phyloP scores from a whole-genome alignment of 2,888 invertebrate species.

The Eremobia ochroleuca region DNA sequence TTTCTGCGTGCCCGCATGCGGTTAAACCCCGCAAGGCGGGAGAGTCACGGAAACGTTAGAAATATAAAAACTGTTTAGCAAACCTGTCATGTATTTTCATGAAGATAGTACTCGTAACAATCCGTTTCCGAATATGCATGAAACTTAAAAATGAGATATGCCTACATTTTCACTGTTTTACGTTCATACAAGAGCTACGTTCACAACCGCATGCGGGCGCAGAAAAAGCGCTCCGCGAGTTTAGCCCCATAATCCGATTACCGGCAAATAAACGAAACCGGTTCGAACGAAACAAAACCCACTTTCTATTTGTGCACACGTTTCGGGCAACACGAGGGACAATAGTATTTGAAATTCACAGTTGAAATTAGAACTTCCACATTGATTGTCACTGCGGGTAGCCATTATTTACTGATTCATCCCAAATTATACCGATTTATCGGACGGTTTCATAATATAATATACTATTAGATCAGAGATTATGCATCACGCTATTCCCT shows the following conservation, averaged over 20 bases:
- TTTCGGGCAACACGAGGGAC: slow-evolving; percentile 34
- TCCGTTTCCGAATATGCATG: background rate
- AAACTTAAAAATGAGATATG: background rate
- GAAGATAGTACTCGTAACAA: background rate
- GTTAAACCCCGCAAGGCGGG: background rate
- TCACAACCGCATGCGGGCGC: slow-evolving; percentile 25
- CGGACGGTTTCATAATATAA: background rate
- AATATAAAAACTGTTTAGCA: background rate
- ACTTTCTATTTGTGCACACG: slow-evolving; percentile 39
- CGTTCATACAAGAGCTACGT: slow-evolving; percentile 9
- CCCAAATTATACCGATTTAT: slow-evolving; percentile 29
- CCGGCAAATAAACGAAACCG: slow-evolving; percentile 28
- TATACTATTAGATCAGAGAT: background rate
- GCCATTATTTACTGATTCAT: slow-evolving; percentile 29
- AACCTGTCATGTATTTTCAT: background rate
- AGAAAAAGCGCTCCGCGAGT: slow-evolving; percentile 13
- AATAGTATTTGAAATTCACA: slow-evolving; percentile 45
- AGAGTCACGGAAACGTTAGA: no score
- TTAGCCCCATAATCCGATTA: slow-evolving; percentile 45
- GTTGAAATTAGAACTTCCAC: slow-evolving; percentile 40
- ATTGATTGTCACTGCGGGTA: slow-evolving; percentile 23
- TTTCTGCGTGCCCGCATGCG: slow-evolving; percentile 2
- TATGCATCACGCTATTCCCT: background rate
- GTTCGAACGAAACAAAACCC: slow-evolving; percentile 39
- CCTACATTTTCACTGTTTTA: slow-evolving; percentile 9